Evolutionary conservation across 2,113 vertebrate genomes (phyloP), one percentile per base, ranked within the genome.

Genomic region (Megatriorchis doriae): DNA sequence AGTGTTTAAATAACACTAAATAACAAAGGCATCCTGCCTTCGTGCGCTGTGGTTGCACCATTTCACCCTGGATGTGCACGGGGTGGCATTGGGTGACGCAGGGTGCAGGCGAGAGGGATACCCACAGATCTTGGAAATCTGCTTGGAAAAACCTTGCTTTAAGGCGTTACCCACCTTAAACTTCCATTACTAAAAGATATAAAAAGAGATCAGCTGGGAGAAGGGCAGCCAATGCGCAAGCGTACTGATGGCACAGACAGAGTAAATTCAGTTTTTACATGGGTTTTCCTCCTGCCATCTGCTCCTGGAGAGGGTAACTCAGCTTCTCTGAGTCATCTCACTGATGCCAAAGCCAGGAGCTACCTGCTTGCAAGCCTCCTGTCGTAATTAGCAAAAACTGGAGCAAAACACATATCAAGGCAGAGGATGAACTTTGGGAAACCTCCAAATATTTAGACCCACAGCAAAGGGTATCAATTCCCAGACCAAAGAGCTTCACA

Each of bases 161-260:
- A 59, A 78, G 53, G 22, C 2, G 1, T n/a, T 58, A 25, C 34
- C 32, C 7, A 7, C 31, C 18, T 70, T 38, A 18, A 29, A 43
- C 56, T 59, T 61, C 16, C 26, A 15, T 59, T 42, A 5, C 19
- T 21, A 18, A 36, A 38, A 81, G 16, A 13, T 11, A 34, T 9
- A 27, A 56, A 56, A 22, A 0, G 47, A n/a, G 32, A 38, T n/a
- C 15, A 70, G 21, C 50, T 42, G 42, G 50, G n/a, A 16, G 59
- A 66, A 79, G 22, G 17, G n/a, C 3, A 10, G 40, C 25, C 42
- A 34, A 22, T 19, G 81, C 14, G 81, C 14, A 27, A 67, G 7
- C 9, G 3, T 52, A 18, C 12, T 29, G 26, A 5, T 65, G 62
- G 25, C 36, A 71, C 1, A 0, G 48, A 10, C 9, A 6, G 56